These are phyloP conservation scores for Lingula anatina DNA, from an alignment of 2,888 invertebrate genomes.

Conservation along the genomic window DNA sequence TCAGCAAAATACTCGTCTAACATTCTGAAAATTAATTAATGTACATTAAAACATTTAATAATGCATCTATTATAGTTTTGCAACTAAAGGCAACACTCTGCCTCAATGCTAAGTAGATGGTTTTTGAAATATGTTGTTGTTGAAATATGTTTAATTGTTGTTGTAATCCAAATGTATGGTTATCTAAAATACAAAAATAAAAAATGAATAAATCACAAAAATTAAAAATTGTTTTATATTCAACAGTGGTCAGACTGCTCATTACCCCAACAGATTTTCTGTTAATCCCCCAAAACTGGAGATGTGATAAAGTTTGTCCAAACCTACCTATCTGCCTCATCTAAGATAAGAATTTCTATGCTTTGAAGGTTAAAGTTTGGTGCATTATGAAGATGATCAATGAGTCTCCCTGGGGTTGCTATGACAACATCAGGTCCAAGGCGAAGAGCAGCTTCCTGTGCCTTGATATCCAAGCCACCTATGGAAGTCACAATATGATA, in stretches of 20 bases:
- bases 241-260: too few species aligned
- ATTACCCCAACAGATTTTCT: too few species aligned
- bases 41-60: not conserved
- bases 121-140: too few species aligned
- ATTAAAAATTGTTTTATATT: too few species aligned
- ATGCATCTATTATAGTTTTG: not conserved
- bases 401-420: conserved; percentile 95
- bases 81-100: too few species aligned
- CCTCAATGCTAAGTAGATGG: too few species aligned
- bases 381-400: conserved; percentile 94
- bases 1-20: conserved; percentile 97
- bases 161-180: too few species aligned
- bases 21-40: conserved; percentile 63
- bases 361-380: conserved; percentile 82
- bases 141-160: too few species aligned
- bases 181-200: too few species aligned
- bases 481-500: conserved; percentile 2
- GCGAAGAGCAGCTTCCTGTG: conserved; percentile 60
- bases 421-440: conserved; percentile 94
- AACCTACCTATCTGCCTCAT: conserved; percentile 69
- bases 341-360: conserved; percentile 79
- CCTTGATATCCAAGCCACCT: conserved; percentile 57
- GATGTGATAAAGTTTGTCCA: too few species aligned
- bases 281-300: too few species aligned
- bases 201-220: too few species aligned